These are phyloP conservation scores for Mastomys natalensis DNA, from an alignment of 2,113 vertebrate genomes.

Conservation along the genomic window DNA sequence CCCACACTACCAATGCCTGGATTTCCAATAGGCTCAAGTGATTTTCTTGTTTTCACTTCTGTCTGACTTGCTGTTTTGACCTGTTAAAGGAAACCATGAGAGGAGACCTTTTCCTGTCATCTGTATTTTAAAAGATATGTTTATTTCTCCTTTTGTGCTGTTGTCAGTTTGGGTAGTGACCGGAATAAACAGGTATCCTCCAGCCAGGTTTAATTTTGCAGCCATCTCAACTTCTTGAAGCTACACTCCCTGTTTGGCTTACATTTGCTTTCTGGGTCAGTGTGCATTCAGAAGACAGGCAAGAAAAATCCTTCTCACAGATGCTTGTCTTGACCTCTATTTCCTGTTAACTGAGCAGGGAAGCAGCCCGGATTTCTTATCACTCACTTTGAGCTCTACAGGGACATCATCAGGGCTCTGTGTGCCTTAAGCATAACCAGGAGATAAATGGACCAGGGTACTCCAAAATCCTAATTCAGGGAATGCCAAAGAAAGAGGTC, in stretches of 20 bases:
- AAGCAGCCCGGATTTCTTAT: background rate
- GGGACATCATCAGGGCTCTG: background rate
- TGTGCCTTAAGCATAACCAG: background rate
- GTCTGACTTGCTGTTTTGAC: conserved; percentile 3
- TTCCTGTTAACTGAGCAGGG: background rate
- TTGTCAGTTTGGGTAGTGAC: background rate
- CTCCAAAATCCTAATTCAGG: too few species aligned
- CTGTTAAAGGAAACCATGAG: background rate
- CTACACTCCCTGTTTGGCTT: background rate
- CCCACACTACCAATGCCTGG: background rate
- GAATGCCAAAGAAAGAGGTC: background rate
- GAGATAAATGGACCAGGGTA: background rate
- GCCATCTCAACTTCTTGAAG: conserved; percentile 8
- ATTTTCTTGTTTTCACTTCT: background rate
- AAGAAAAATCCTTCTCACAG: background rate
- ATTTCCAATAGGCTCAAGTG: background rate
- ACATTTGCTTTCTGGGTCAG: conserved; percentile 1
- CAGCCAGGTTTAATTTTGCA: background rate
- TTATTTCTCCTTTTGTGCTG: background rate
- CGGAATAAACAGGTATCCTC: background rate
- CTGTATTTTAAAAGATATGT: background rate
- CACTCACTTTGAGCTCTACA: background rate
- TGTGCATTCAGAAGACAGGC: background rate
- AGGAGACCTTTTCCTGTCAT: background rate
- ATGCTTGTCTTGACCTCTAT: background rate